These are phyloP conservation scores for Sula dactylatra DNA, from an alignment of 2,113 vertebrate species.

Conservation along the genomic window DNA sequence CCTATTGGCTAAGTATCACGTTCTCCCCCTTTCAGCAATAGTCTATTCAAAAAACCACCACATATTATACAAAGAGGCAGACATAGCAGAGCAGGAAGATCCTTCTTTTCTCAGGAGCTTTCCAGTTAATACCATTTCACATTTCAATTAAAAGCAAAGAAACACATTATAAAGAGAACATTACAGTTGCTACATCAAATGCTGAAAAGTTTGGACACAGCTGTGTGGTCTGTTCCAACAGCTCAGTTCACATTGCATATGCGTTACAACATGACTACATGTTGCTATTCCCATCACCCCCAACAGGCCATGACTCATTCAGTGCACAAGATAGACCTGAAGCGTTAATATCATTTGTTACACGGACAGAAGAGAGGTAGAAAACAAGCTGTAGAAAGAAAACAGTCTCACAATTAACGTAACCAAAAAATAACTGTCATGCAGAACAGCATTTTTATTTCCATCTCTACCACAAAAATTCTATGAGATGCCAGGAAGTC, in stretches of 20 bases:
- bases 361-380: not conserved
- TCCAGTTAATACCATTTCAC: not conserved
- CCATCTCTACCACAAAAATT: not conserved
- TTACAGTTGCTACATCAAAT: not conserved
- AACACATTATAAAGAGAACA: not conserved
- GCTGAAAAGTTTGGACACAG: not conserved
- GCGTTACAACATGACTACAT: not conserved
- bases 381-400: not conserved
- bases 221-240: not conserved
- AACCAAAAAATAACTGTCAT: not conserved
- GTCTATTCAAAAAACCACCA: not conserved
- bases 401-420: not conserved
- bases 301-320: constrained; percentile 19
- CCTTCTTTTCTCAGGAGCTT: not conserved
- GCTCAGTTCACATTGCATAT: not conserved
- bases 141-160: not conserved
- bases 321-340: not conserved
- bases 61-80: not conserved
- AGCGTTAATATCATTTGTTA: not conserved
- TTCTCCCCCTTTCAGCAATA: not conserved
- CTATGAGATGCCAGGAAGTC: not conserved
- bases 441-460: not conserved
- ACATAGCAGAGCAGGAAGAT: not conserved
- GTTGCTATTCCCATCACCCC: not conserved
- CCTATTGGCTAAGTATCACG: not conserved